Evolutionary conservation across 2,113 vertebrate genomes (phyloP).

Genomic region (Emydocephalus ijimae): DNA sequence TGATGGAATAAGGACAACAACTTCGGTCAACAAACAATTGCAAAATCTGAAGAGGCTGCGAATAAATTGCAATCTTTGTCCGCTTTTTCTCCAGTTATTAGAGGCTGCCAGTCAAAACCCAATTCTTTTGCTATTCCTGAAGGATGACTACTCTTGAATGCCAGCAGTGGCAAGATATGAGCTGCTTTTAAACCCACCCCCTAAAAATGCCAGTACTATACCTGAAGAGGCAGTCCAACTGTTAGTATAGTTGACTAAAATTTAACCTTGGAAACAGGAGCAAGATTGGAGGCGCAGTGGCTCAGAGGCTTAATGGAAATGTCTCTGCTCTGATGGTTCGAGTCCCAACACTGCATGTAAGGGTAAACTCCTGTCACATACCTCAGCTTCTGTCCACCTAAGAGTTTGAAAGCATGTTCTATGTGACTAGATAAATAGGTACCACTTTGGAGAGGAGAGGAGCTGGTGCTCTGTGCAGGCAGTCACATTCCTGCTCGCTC

Average conservation of each 20-base stretch:
- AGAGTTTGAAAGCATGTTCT: no score
- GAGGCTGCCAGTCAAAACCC: conserved; percentile 73
- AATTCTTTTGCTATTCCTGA: conserved; percentile 66
- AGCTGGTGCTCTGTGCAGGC: no score
- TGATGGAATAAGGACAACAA: conserved; percentile 63
- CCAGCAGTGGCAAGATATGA: conserved; percentile 57
- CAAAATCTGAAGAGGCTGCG: conserved; percentile 61
- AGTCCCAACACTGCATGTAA: no score
- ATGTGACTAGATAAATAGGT: no score
- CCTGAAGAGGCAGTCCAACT: conserved; percentile 42
- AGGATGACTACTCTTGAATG: conserved; percentile 69
- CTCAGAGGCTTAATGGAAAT: no score
- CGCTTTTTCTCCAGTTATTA: conserved; percentile 70
- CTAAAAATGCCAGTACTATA: conserved; percentile 38
- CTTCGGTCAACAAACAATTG: conserved; percentile 70
- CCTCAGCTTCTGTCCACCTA: no score
- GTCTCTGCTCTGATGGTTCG: no score
- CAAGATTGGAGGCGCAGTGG: no score
- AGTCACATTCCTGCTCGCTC: no score
- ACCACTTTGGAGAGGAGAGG: no score
- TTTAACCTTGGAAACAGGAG: conserved; percentile 42
- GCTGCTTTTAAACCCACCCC: conserved; percentile 44
- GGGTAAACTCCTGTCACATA: no score
- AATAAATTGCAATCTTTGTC: conserved; percentile 64
- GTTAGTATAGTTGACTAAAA: conserved; percentile 57